Conservation (phyloP, 2,113 vertebrate genomes). For the Thomomys bottae region DNA sequence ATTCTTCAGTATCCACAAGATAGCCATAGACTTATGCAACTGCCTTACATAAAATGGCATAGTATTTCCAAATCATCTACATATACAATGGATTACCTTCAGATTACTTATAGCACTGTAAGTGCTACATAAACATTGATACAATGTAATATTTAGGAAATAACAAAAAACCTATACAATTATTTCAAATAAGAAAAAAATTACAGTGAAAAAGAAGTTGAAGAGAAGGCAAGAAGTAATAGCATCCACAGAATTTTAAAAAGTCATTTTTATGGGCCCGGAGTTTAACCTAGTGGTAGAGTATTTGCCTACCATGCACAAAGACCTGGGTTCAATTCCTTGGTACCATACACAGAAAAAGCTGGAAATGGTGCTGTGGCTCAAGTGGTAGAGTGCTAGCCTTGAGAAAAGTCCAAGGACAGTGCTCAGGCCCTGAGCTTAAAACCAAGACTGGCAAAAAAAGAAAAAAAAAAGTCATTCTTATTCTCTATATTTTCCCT, state of each 20-base stretch:
- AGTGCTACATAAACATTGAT: neutral
- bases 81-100: neutral
- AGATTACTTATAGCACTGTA: neutral
- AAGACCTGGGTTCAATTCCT: no score
- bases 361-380: no score
- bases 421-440: no score
- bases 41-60: neutral
- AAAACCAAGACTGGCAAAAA: no score
- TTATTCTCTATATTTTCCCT: neutral
- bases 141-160: neutral
- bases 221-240: slow-evolving; percentile 22
- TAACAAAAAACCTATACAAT: neutral
- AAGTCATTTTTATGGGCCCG: no score
- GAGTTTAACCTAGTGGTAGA: no score
- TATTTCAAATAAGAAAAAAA: neutral
- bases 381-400: no score
- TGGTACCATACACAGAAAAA: no score
- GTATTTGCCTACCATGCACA: no score
- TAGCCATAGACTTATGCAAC: neutral
- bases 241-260: neutral
- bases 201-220: neutral
- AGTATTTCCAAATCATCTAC: neutral
- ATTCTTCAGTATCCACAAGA: no score
- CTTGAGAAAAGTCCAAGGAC: no score
- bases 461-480: no score